A percentile compares a stretch with the other conserved stretches of the same genome.
These are phyloP conservation scores for Gallinago paraguaiae DNA, from an alignment of 2,113 vertebrate species.

Conservation along the genomic window DNA sequence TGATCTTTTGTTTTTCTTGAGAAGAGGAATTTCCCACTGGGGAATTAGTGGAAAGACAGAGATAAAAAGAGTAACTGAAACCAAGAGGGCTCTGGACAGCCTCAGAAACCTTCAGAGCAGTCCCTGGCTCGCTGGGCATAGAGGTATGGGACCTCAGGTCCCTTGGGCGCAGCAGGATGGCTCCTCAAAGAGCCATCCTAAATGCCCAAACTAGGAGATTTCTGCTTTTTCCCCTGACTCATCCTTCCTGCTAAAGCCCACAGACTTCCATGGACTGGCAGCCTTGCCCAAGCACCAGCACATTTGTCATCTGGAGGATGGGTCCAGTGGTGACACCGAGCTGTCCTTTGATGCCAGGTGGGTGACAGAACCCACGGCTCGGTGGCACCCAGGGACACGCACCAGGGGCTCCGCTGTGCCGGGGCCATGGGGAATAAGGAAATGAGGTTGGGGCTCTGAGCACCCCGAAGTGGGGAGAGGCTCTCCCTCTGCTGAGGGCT, in stretches of 20 bases:
- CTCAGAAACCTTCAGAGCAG: not conserved
- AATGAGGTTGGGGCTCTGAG: not conserved
- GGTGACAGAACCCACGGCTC: not conserved
- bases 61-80: not conserved
- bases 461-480: not conserved
- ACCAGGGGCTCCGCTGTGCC: not conserved
- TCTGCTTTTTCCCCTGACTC: not conserved
- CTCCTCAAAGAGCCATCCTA: not conserved
- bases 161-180: not conserved
- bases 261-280: rapidly evolving
- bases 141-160: rapidly evolving
- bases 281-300: not conserved
- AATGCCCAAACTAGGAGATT: not conserved
- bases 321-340: rapidly evolving
- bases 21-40: not conserved
- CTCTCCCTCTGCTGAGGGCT: not conserved
- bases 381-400: rapidly evolving
- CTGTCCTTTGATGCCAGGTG: rapidly evolving
- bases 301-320: not conserved
- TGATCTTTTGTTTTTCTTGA: not conserved
- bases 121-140: not conserved
- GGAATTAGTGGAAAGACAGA: not conserved
- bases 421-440: not conserved
- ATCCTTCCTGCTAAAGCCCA: not conserved
- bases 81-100: not conserved